Percentiles rank a stretch among this genome's conserved stretches.
These are phyloP conservation scores for Linnaemya vulpina DNA, from an alignment of 2,888 invertebrate species.

Conservation along the genomic window DNA sequence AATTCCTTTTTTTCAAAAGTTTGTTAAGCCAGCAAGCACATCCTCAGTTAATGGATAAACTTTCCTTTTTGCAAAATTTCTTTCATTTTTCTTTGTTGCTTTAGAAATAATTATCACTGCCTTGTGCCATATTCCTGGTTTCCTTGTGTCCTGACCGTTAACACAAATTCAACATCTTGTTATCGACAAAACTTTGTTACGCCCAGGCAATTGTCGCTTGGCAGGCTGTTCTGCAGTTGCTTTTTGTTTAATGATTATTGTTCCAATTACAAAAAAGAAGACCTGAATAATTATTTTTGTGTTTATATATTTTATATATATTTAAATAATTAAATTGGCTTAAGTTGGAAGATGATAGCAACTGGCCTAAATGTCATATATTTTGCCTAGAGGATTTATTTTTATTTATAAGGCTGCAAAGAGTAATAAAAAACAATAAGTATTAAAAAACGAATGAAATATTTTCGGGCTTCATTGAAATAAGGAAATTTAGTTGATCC, in stretches of 20 bases:
- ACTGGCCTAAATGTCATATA: no score
- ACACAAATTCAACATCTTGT: conserved; percentile 51
- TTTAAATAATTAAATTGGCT: no score
- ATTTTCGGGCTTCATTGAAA: no score
- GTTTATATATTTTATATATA: conserved; percentile 13
- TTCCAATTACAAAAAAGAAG: conserved; percentile 50
- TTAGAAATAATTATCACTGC: conserved; percentile 26
- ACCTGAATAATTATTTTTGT: conserved; percentile 39
- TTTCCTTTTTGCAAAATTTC: conserved; percentile 16
- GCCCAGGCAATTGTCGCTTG: not conserved
- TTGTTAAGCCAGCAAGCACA: conserved; percentile 44
- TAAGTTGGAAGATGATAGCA: no score
- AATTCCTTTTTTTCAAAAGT: conserved; percentile 35
- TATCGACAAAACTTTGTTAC: conserved; percentile 30
- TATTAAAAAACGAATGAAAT: no score
- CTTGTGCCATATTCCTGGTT: not conserved
- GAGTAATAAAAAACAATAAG: no score
- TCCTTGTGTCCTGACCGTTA: not conserved
- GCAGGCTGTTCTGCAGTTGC: conserved; percentile 15
- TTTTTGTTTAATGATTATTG: conserved; percentile 64
- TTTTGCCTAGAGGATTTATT: no score
- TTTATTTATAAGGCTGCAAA: no score
- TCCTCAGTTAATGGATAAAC: conserved; percentile 59
- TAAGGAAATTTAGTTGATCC: no score
- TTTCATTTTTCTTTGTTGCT: conserved; percentile 2